Percentiles rank a stretch among this genome's conserved stretches.
Conservation (phyloP, 2,888 invertebrate species). For the Xestia xanthographa region DNA sequence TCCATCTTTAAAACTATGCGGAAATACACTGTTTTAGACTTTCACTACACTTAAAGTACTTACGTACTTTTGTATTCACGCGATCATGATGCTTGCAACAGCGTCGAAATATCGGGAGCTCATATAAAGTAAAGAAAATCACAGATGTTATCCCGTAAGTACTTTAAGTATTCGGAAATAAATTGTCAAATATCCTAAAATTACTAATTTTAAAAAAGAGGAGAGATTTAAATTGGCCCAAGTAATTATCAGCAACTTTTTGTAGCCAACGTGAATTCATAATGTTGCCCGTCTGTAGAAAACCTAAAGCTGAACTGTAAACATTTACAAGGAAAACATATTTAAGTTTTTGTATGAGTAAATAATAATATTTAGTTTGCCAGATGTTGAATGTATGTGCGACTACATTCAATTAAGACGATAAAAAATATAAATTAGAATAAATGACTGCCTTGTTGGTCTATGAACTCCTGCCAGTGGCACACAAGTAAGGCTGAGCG, state of each 20-base stretch:
- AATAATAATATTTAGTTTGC: slow-evolving; percentile 14
- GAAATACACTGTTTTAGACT: not conserved
- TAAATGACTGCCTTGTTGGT: not conserved
- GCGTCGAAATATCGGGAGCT: no score
- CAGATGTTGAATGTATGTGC: slow-evolving; percentile 12
- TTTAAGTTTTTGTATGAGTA: slow-evolving; percentile 5
- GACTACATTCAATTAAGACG: not conserved
- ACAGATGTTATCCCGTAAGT: no score
- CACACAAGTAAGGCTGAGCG: not conserved
- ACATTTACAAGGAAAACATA: slow-evolving; percentile 39
- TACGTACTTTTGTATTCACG: no score
- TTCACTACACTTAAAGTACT: no score
- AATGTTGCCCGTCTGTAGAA: slow-evolving; percentile 31
- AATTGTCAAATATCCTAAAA: not conserved
- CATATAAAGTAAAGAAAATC: no score
- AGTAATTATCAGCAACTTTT: slow-evolving; percentile 14
- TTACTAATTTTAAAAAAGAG: not conserved
- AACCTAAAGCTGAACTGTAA: slow-evolving; percentile 9
- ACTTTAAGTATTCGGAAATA: not conserved
- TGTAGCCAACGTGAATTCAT: not conserved
- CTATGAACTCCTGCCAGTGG: not conserved
- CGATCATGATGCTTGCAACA: no score
- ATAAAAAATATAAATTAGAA: not conserved
- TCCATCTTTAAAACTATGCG: not conserved
- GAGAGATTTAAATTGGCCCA: not conserved